Conservation (phyloP, 2,888 invertebrate species). For the Frankliniella intonsa region DNA sequence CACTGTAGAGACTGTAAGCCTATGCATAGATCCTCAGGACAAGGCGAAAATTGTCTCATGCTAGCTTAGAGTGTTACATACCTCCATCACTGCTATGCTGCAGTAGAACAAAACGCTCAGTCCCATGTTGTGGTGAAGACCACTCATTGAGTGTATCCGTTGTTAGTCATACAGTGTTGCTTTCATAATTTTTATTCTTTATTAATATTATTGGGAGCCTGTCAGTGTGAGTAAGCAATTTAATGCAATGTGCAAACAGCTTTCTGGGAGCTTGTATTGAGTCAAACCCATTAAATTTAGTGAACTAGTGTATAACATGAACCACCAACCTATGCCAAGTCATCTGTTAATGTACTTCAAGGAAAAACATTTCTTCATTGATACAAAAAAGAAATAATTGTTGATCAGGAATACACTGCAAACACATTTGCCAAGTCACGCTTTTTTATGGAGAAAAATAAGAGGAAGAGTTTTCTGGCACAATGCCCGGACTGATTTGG, state of each 20-base stretch:
- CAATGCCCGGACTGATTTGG: not conserved
- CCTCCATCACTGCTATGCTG: not conserved
- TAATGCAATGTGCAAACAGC: not conserved
- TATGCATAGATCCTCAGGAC: no score
- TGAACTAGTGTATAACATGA: not conserved
- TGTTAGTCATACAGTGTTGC: no score
- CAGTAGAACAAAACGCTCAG: not conserved
- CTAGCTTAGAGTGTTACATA: no score
- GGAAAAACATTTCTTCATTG: not conserved
- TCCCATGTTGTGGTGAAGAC: no score
- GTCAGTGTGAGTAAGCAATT: not conserved
- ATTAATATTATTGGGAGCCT: not conserved
- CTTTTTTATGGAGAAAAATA: not conserved
- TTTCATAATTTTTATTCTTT: not conserved
- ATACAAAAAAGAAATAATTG: not conserved
- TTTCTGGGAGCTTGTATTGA: conserved; percentile 25
- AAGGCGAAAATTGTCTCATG: no score
- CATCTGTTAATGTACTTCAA: not conserved
- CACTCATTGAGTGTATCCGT: no score
- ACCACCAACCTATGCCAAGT: conserved; percentile 7
- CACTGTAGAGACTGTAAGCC: no score
- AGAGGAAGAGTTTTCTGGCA: not conserved
- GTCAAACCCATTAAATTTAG: not conserved
- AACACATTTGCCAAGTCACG: conserved; percentile 22
- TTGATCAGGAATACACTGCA: conserved; percentile 21